These are phyloP conservation scores for Nymphalis urticae DNA, from an alignment of 2,888 invertebrate genomes.

Conservation along the genomic window DNA sequence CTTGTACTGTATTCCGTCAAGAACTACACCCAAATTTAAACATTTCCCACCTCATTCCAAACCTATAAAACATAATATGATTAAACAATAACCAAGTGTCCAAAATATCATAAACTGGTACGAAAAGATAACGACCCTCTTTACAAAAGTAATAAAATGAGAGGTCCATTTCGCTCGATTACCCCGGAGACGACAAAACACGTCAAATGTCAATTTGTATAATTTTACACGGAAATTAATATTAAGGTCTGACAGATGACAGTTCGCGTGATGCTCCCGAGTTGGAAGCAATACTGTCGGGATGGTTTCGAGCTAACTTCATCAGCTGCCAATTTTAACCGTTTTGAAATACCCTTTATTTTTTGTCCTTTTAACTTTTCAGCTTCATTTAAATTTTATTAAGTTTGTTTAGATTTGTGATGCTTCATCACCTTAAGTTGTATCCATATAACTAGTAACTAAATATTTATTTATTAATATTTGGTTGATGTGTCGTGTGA, in stretches of 20 bases:
- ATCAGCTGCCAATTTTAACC: slow-evolving; percentile 28
- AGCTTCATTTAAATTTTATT: slow-evolving; percentile 11
- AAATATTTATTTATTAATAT: not conserved
- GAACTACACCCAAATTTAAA: not conserved
- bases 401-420: slow-evolving; percentile 3
- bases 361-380: slow-evolving; percentile 12
- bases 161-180: slow-evolving; percentile 69
- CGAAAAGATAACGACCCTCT: slow-evolving; percentile 11
- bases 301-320: slow-evolving; percentile 26
- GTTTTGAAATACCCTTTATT: slow-evolving; percentile 12
- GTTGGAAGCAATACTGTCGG: slow-evolving; percentile 25
- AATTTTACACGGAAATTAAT: slow-evolving; percentile 75
- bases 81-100: slow-evolving; percentile 12
- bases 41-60: not conserved
- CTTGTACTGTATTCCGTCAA: too few relatives aligned
- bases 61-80: not conserved
- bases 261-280: slow-evolving; percentile 51
- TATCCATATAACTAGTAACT: not conserved
- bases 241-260: slow-evolving; percentile 73
- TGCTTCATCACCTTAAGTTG: not conserved
- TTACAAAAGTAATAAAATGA: slow-evolving; percentile 63
- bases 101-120: slow-evolving; percentile 40
- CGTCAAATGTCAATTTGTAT: slow-evolving; percentile 77
- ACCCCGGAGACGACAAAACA: slow-evolving; percentile 76
- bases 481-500: not conserved